Percentiles rank a stretch among this genome's conserved stretches.
These are phyloP conservation scores for Acipenser oxyrinchus DNA, from an alignment of 2,797 vertebrate species.

Conservation along the genomic window DNA sequence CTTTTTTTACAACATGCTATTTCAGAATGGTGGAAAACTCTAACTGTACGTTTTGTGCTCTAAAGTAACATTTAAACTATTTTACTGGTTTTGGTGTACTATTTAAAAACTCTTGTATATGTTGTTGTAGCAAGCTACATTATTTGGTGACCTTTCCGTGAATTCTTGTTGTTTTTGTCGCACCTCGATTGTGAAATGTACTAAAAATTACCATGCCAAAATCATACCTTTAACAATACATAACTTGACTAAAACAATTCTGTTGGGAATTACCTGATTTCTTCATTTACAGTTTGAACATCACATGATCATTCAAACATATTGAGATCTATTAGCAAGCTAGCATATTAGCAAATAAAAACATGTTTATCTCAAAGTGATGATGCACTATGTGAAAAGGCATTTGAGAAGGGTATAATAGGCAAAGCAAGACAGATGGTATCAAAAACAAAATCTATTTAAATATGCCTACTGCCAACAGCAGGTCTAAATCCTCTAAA, in stretches of 20 bases:
- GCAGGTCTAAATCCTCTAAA: constrained; percentile 26
- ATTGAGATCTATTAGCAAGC: constrained; percentile 22
- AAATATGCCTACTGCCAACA: constrained; percentile 30
- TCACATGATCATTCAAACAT: background rate
- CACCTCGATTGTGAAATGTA: no score
- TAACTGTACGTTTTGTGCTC: no score
- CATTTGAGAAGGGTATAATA: constrained; percentile 13
- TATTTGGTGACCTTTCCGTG: no score
- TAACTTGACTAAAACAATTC: background rate
- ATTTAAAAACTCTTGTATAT: background rate
- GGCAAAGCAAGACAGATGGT: constrained; percentile 33
- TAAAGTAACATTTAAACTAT: no score
- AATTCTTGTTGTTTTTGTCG: no score
- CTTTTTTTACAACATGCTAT: no score
- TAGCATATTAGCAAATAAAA: constrained; percentile 19
- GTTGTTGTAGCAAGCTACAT: no score
- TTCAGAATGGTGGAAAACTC: no score
- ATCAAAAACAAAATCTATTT: constrained; percentile 31
- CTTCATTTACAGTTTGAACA: constrained; percentile 4
- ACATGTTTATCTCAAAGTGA: constrained; percentile 20
- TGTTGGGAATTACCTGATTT: background rate
- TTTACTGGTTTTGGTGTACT: no score
- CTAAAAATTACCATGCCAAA: no score
- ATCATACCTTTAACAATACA: background rate
- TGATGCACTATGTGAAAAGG: constrained; percentile 9